Base-by-base conservation (phyloP, 2,888 invertebrate genomes). In the Zhuqinia jingwanae region DNA sequence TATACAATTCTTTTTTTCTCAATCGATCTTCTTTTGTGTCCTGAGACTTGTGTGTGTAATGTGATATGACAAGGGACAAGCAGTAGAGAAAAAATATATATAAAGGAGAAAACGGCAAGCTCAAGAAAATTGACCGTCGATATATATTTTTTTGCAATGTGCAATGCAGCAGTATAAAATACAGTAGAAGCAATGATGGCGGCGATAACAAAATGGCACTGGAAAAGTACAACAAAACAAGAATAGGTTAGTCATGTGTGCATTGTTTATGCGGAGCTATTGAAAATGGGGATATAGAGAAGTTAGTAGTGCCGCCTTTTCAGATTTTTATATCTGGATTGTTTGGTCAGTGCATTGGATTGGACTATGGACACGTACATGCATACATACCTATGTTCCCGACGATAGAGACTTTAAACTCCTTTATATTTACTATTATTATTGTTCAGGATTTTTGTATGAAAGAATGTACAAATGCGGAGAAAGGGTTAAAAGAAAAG, bases 111-210 rank as follows among this genome's bases (percentile, higher is more conserved):
- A n/a, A 25, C 27, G 25, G 50, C 15, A 47, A 20, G n/a, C n/a
- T n/a, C n/a, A n/a, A 76, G 27, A 76, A 56, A 56, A 76, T 58
- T 36, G 56, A 42, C 65, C 65, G 76, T 30, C n/a, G n/a, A n/a
- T n/a, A n/a, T n/a, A n/a, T n/a, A n/a, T n/a, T n/a, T n/a, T n/a
- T 76, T 76, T 76, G 76, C 76, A 56, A 76, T 30, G 63, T 78
- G 60, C 60, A 78, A 17, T 78, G 78, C 78, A 78, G 78, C 78
- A 78, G 60, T 22, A 53, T n/a, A 11, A 56, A 15, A 5, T 17
- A 11, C 2, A 22, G 65, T 22, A 68, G 25, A n/a, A 73, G 27
- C 8, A 17, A 42, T 17, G 42, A 36, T 11, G 25, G 30, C 5
- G 17, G 17, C 17, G 3, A 20, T 2, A 20, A 22, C 1, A 56